Evolutionary conservation across 2,113 vertebrate genomes (phyloP).

Genomic region (Nesospiza acunhae): DNA sequence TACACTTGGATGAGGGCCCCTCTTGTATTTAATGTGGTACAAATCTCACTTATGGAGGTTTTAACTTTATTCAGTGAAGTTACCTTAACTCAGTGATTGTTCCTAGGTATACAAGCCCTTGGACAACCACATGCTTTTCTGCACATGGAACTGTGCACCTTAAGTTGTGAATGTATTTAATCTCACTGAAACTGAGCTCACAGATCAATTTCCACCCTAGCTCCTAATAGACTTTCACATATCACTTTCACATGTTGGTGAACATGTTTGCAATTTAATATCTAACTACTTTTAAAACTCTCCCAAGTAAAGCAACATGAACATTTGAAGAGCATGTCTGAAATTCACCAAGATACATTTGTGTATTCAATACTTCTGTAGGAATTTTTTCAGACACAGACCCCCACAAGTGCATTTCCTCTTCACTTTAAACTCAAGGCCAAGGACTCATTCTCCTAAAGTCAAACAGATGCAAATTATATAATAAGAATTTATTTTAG

Average conservation of each 20-base stretch:
- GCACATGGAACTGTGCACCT: neutral
- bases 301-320: neutral
- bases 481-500: neutral
- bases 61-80: neutral
- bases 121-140: neutral
- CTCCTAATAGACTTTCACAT: neutral
- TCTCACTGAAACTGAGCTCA: neutral
- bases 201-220: neutral
- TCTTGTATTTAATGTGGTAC: neutral
- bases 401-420: neutral
- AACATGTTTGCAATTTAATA: neutral
- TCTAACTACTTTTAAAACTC: neutral
- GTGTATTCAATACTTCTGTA: neutral
- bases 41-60: neutral
- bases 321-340: neutral
- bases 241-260: neutral
- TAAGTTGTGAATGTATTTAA: neutral
- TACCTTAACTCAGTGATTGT: neutral
- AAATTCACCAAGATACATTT: neutral
- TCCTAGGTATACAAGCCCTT: neutral
- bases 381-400: neutral
- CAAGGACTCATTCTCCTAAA: neutral
- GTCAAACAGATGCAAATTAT: neutral
- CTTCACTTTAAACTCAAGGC: neutral
- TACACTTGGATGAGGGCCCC: neutral